Evolutionary conservation across 2,888 invertebrate genomes (phyloP), one percentile per base, ranked within the genome.

Genomic region (Odontocolon sp.): DNA sequence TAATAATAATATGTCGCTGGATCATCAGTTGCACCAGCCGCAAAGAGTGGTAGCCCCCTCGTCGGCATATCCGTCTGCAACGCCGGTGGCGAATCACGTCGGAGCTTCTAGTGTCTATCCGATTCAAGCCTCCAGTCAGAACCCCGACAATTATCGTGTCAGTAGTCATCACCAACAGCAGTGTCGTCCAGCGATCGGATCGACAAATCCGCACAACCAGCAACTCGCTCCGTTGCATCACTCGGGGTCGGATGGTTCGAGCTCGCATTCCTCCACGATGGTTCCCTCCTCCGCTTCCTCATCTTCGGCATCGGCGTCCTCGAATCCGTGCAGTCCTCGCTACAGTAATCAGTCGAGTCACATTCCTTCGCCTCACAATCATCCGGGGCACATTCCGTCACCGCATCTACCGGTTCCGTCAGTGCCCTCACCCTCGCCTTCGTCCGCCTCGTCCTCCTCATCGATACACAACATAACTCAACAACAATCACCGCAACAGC

Each of bases 361-460:
- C 88, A 89, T 89, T 88, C 88, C 89, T 81, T 81, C 88, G 68
- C 79, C 87, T 63, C 84, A 84, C 67, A 83, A 84, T 81, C 86
- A 85, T 83, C 84, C 87, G 78, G 82, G 85, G 72, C 87, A 87
- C 84, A 86, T 88, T 85, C 87, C 89, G 64, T 82, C 87, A 63
- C 83, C 86, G 33, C 87, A 87, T 82, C 78, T 84, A 68, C 80
- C 85, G 21, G 74, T 61, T 18, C 71, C 71, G n/a, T 56, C 80
- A 8, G 76, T 70, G 5, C 74, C 81, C 50, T 81, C 78, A 71
- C 66, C 78, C 61, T 80, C 73, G 71, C 73, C 75, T 45, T 69
- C 45, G 6, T 66, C 69, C 9, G 28, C 59, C 2, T 68, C 77
- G 3, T 63, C 76, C 3, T 52, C 74, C 45, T 67, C 81, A 0